Base-by-base conservation (phyloP, 2,113 vertebrate genomes). In the Bostrychus sinensis region DNA sequence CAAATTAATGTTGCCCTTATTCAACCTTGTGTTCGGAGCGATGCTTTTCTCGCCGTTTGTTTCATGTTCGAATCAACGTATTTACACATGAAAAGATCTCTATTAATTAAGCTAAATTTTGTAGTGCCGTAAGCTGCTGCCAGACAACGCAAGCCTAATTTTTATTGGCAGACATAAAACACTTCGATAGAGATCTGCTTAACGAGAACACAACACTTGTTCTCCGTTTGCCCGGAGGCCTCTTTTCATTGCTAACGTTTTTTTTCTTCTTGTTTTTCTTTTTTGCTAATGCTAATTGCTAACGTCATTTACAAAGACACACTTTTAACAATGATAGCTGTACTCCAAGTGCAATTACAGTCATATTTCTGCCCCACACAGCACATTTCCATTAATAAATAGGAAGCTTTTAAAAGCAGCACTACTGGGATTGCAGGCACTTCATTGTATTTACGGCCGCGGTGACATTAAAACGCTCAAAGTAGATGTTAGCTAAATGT, bases 41-140 rank as follows among this genome's bases (percentile, higher is more conserved):
- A 77, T 66, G 71, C 64, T 70, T 65, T 80, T 73, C 78, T 68
- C 67, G 66, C 77, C 79, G 83, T 88, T 90, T 91, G 84, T 78
- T 83, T 85, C 84, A 79, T 80, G 80, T 89, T 81, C 85, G 72
- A 86, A 86, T 86, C 73, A 72, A 42, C 28, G 23, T 82, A 87
- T 91, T 89, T 87, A 77, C 83, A 86, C 83, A 85, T 88, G 67
- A 87, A 88, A 88, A 78, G 85, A 86, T 78, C 65, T 77, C 70
- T 54, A 75, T 83, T 85, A 85, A 90, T 90, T 83, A 76, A 62
- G 53, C 70, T 62, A 63, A 63, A 75, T 70, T 66, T 42, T 74
- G 39, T 25, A 38, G 41, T 13, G 36, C 51, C 62, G 43, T 59
- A 74, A 25, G 25, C 59, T 51, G 28, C 70, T 53, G 50, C 14